These are phyloP conservation scores for Gnathonemus longibarbis DNA, from an alignment of 2,113 vertebrate genomes.

Conservation along the genomic window DNA sequence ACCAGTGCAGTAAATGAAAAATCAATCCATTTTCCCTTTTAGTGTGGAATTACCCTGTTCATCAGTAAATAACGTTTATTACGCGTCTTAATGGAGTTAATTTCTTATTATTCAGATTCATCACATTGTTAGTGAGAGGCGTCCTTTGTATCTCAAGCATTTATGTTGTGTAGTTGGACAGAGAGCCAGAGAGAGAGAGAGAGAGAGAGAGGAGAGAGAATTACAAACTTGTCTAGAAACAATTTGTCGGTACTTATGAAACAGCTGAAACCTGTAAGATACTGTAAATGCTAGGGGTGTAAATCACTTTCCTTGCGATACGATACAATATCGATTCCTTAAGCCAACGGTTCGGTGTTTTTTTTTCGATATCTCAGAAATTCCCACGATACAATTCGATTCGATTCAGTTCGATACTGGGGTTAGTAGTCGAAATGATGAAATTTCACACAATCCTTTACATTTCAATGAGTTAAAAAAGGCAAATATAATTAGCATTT, in stretches of 20 bases:
- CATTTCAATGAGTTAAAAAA: too few relatives aligned
- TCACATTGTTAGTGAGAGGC: constrained; percentile 62
- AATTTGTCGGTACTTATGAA: not conserved
- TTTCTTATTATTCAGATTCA: constrained; percentile 60
- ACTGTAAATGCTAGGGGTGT: not conserved
- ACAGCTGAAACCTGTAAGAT: not conserved
- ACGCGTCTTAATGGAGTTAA: constrained; percentile 74
- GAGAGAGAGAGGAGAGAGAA: constrained; percentile 39
- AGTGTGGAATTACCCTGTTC: constrained; percentile 39
- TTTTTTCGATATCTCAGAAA: too few relatives aligned
- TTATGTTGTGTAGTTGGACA: constrained; percentile 46
- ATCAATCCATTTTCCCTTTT: too few relatives aligned
- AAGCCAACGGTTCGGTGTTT: too few relatives aligned
- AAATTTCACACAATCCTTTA: too few relatives aligned
- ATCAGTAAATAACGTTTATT: constrained; percentile 95
- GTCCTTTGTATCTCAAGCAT: constrained; percentile 65
- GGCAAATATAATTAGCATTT: too few relatives aligned
- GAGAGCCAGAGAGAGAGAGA: not conserved
- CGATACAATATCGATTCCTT: too few relatives aligned
- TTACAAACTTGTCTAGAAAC: constrained; percentile 35
- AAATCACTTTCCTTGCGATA: too few relatives aligned
- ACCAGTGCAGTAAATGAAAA: too few relatives aligned
- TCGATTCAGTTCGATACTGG: too few relatives aligned
- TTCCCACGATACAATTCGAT: too few relatives aligned
- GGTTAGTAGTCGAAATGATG: too few relatives aligned